Evolutionary conservation across 2,888 invertebrate species (phyloP).

Genomic region (Macrophya annulata): DNA sequence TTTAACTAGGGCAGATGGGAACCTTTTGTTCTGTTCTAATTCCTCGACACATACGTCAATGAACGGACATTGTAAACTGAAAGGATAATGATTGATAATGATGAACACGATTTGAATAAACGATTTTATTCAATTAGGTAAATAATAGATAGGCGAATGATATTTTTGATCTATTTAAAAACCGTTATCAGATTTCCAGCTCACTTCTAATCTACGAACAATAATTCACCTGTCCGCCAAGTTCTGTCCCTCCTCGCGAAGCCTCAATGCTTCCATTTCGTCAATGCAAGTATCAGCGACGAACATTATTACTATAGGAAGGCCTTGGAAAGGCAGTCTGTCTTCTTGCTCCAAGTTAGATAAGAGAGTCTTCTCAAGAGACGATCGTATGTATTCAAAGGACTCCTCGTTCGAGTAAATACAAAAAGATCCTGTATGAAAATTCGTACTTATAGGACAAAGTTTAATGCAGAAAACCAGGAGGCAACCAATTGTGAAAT

Average conservation of each 20-base stretch:
- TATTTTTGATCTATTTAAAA: background rate
- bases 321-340: constrained; percentile 90
- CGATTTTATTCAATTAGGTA: constrained; percentile 7
- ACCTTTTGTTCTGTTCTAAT: constrained; percentile 82
- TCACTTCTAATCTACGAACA: constrained; percentile 23
- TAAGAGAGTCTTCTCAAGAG: constrained; percentile 94
- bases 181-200: constrained; percentile 20
- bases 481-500: constrained; percentile 44
- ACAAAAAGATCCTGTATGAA: constrained; percentile 87
- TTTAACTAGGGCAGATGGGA: constrained; percentile 85
- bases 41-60: constrained; percentile 87
- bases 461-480: background rate
- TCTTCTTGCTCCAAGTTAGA: constrained; percentile 96
- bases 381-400: constrained; percentile 94
- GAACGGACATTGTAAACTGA: constrained; percentile 92
- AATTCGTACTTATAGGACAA: constrained; percentile 45
- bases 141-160: background rate
- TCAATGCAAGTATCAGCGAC: constrained; percentile 92
- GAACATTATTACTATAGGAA: constrained; percentile 95
- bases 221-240: constrained; percentile 89
- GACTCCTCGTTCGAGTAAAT: constrained; percentile 95
- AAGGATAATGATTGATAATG: constrained; percentile 60
- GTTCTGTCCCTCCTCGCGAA: constrained; percentile 94
- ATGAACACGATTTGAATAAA: background rate
- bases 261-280: constrained; percentile 91